Percentiles rank a stretch among this genome's conserved stretches.
Conservation (phyloP, 1,140 invertebrate genomes). For the Anoplophora glabripennis region DNA sequence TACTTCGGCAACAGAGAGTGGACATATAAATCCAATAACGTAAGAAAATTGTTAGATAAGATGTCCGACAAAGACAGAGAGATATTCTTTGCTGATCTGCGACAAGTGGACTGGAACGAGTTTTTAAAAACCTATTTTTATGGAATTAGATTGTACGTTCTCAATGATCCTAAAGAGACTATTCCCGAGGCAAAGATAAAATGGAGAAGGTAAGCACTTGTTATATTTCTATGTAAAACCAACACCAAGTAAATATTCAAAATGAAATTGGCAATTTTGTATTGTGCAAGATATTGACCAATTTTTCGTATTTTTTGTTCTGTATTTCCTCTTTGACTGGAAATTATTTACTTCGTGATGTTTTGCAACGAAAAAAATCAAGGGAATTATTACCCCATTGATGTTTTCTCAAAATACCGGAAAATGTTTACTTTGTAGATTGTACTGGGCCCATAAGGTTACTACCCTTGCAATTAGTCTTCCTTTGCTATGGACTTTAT, state of each 20-base stretch:
- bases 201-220: constrained; percentile 55
- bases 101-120: constrained; percentile 63
- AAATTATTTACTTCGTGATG: background rate
- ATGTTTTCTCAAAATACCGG: too few species aligned
- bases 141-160: constrained; percentile 64
- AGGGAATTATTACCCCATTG: too few species aligned
- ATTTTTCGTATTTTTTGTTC: too few species aligned
- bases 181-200: constrained; percentile 56
- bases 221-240: background rate
- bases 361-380: too few species aligned
- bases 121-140: constrained; percentile 65
- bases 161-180: constrained; percentile 69
- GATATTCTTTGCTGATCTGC: constrained; percentile 68
- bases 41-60: constrained; percentile 55
- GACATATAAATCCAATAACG: constrained; percentile 65
- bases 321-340: too few species aligned
- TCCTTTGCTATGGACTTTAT: too few species aligned
- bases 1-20: constrained; percentile 73
- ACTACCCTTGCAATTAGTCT: too few species aligned
- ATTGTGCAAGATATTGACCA: too few species aligned
- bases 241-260: too few species aligned
- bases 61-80: constrained; percentile 58
- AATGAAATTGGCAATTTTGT: too few species aligned
- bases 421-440: too few species aligned
- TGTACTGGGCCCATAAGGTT: too few species aligned